Base-by-base conservation (phyloP, 2,797 vertebrate species). In the Tamandua tetradactyla region DNA sequence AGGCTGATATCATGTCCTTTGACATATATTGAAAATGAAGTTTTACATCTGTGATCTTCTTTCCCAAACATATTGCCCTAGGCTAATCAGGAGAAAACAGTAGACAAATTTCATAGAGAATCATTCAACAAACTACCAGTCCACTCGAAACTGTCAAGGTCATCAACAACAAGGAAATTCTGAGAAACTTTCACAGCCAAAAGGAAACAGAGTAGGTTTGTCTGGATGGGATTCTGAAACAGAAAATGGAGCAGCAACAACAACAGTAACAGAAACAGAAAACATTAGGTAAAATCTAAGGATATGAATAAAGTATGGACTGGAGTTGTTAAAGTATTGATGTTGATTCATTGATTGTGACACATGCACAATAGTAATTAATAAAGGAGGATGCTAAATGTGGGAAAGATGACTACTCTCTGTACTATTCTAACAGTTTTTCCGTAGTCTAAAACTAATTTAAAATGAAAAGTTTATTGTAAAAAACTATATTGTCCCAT, bases 1-100 rank as follows among this genome's bases (percentile, higher is more conserved):
- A 32, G 5, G 23, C 17, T 4, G 12, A 59, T 7, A 18, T 0
- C 4, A 10, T 9, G 4, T 4, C 2, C 11, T 49, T 84, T 42
- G 30, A 40, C 12, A 40, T 15, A 12, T 40, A 1, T 42, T 20
- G 23, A 71, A 42, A 42, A 69, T 23, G 57, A 6, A 30, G 2
- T 35, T 12, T 9, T 35, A 20, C 7, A 27, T 64, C 40, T 27
- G 3, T 10, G 37, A n/a, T 37, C 23, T 12, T 68, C 35, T 30
- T 20, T 35, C 32, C n/a, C 52, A 25, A n/a, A 86, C 12, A 6
- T 25, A n/a, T 2, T 35, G 27, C 7, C 30, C 23, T 47, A 57
- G 13, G 57, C 47, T 32, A 57, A 25, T 22, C 15, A 11, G 12
- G 14, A 66, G 49, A 10, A 47, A 35, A 23, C 3, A 18, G 30